Evolutionary conservation across 2,113 vertebrate genomes (phyloP), one percentile per base, ranked within the genome.

Genomic region (Halichoerus grypus): DNA sequence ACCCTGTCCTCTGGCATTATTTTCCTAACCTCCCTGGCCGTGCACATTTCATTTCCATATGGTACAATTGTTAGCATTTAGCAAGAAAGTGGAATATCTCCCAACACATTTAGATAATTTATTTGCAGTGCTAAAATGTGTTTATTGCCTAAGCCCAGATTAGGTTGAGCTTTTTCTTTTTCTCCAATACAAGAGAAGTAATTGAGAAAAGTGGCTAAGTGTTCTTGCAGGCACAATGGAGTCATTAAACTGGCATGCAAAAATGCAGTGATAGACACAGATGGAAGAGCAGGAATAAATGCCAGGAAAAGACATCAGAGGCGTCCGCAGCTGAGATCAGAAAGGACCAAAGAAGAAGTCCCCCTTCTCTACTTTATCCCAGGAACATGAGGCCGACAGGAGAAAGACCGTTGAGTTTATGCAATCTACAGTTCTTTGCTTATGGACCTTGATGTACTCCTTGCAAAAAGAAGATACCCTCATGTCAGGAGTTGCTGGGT

Each of bases 41-140:
- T 67, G 28, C 16, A 42, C 12, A 88, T 74, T 96, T 96, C 39
- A 83, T 13, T 76, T 63, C 89, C 46, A 65, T 53, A 39, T 89
- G 83, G 28, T 69, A 86, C 67, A 91, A 71, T 53, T 36, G 61
- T 97, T 92, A 86, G 31, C 95, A 93, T 89, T 96, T 90, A 97
- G 51, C 86, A 93, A 77, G 69, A 90, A 93, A 87, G 31, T 92
- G 33, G 36, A 95, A 42, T 57, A 36, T 76, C 55, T 95, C 57
- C 72, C 77, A 93, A 88, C 65, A 97, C 55, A 95, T 89, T 97
- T 81, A 92, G 51, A 80, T 95, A 59, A 96, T 94, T 96, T 93
- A 96, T 97, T 96, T 96, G 69, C 39, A 71, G 10, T 87, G 51
- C 59, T 95, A 84, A 95, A 97, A 74, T 92, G 59, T 83, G 97